These are phyloP conservation scores for Karalla daura DNA, from an alignment of 2,797 vertebrate species.

Conservation along the genomic window DNA sequence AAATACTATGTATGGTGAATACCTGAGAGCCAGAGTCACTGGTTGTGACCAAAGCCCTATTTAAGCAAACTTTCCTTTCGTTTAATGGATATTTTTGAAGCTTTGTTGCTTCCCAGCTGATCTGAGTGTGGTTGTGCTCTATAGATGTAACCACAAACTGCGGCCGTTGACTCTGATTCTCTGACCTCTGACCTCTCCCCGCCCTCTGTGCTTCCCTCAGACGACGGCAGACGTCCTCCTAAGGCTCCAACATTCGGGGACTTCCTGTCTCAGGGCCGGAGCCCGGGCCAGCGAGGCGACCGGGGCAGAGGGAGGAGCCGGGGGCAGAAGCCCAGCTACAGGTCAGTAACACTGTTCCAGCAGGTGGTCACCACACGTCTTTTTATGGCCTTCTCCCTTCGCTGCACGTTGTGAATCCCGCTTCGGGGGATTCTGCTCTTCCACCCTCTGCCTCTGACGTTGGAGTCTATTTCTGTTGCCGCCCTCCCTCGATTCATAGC, in stretches of 20 bases:
- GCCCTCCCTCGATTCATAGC: not conserved
- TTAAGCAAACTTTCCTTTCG: too few relatives aligned
- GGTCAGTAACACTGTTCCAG: slow-evolving; percentile 85
- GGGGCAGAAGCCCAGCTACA: slow-evolving; percentile 86
- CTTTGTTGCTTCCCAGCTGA: too few relatives aligned
- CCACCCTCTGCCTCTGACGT: not conserved
- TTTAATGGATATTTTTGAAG: too few relatives aligned
- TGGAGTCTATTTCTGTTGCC: not conserved
- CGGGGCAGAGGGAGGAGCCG: slow-evolving; percentile 72
- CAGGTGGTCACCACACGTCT: too few relatives aligned
- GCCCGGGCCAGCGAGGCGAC: slow-evolving; percentile 71
- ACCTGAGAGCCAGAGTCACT: too few relatives aligned
- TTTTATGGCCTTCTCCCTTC: too few relatives aligned
- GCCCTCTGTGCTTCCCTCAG: slow-evolving; percentile 47
- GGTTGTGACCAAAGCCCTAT: too few relatives aligned
- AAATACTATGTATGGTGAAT: too few relatives aligned
- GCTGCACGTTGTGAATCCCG: too few relatives aligned
- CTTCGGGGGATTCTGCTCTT: not conserved
- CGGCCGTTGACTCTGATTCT: not conserved
- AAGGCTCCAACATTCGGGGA: slow-evolving; percentile 88
- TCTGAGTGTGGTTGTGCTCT: too few relatives aligned
- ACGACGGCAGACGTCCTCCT: slow-evolving; percentile 83
- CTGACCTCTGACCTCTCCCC: not conserved
- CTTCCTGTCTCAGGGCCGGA: slow-evolving; percentile 84
- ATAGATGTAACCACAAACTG: too few relatives aligned